Evolutionary conservation across 2,113 vertebrate genomes (phyloP).

Genomic region (Anguilla rostrata): DNA sequence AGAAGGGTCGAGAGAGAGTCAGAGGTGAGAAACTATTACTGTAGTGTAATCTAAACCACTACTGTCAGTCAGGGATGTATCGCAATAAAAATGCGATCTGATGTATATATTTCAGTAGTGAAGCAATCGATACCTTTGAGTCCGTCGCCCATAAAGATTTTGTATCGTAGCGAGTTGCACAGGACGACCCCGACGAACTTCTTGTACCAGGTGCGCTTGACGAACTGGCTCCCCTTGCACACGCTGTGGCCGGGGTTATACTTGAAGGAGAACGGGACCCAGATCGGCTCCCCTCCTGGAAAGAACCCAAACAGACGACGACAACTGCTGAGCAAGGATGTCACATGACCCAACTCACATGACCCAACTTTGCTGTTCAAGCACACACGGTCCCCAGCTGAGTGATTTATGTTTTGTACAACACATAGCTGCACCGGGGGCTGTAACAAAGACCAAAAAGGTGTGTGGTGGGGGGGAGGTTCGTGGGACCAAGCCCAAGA

Average conservation of each 20-base stretch:
- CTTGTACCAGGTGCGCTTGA: conserved; percentile 95
- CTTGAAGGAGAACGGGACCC: conserved; percentile 91
- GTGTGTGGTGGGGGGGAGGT: too few relatives aligned
- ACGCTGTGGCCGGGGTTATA: conserved; percentile 84
- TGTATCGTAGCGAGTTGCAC: conserved; percentile 96
- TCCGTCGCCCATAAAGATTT: conserved; percentile 96
- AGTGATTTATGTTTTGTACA: too few relatives aligned
- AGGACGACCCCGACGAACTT: conserved; percentile 97
- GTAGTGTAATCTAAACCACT: too few relatives aligned
- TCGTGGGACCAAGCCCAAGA: too few relatives aligned
- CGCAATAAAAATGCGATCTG: too few relatives aligned
- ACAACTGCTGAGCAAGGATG: background rate
- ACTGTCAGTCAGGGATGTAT: too few relatives aligned
- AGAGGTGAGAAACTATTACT: background rate
- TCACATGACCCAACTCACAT: background rate
- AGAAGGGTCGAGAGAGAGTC: conserved; percentile 28
- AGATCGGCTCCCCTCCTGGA: conserved; percentile 94
- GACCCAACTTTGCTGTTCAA: background rate
- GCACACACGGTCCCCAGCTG: too few relatives aligned
- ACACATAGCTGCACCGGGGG: too few relatives aligned
- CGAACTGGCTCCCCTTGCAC: conserved; percentile 91
- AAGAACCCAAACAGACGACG: conserved; percentile 20
- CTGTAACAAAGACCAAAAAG: too few relatives aligned
- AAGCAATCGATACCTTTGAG: conserved; percentile 77
- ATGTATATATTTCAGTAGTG: too few relatives aligned